Conservation (phyloP, 2,797 vertebrate genomes). For the Austrolebias charrua region DNA sequence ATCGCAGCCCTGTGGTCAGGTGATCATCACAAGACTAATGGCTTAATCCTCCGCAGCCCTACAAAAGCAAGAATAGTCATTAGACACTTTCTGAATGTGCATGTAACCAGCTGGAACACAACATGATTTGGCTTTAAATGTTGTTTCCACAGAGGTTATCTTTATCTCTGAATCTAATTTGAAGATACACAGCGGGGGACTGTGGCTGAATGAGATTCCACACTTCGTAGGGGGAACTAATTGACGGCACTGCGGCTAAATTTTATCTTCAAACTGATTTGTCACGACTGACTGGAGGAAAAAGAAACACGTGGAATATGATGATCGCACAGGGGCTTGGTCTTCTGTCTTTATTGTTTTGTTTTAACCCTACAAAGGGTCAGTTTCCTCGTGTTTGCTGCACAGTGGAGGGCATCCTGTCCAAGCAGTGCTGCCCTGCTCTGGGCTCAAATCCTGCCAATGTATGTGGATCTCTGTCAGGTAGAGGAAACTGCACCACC, state of each 20-base stretch:
- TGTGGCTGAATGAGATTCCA: conserved; percentile 54
- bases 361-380: conserved; percentile 48
- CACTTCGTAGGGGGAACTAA: conserved; percentile 55
- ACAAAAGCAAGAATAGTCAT: conserved; percentile 66
- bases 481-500: conserved; percentile 82
- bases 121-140: conserved; percentile 54
- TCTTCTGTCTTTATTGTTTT: conserved; percentile 59
- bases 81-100: conserved; percentile 60
- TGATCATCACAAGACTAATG: conserved; percentile 80
- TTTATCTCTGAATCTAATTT: conserved; percentile 65
- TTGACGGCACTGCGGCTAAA: conserved; percentile 25
- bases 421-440: conserved; percentile 89
- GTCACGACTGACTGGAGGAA: conserved; percentile 33
- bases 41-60: conserved; percentile 71
- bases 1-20: conserved; percentile 70
- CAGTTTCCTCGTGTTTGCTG: conserved; percentile 93
- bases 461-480: conserved; percentile 83
- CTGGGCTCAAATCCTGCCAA: conserved; percentile 79
- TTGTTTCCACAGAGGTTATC: conserved; percentile 48
- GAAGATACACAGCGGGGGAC: conserved; percentile 57
- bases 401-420: conserved; percentile 81
- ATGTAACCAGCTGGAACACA: conserved; percentile 63
- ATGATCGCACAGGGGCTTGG: conserved; percentile 50
- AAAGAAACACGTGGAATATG: conserved; percentile 53
- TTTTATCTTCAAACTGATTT: conserved; percentile 61